Evolutionary conservation across 1,140 invertebrate genomes (phyloP), one percentile per base, ranked within the genome.

Genomic region (Aphelenchoides besseyi): DNA sequence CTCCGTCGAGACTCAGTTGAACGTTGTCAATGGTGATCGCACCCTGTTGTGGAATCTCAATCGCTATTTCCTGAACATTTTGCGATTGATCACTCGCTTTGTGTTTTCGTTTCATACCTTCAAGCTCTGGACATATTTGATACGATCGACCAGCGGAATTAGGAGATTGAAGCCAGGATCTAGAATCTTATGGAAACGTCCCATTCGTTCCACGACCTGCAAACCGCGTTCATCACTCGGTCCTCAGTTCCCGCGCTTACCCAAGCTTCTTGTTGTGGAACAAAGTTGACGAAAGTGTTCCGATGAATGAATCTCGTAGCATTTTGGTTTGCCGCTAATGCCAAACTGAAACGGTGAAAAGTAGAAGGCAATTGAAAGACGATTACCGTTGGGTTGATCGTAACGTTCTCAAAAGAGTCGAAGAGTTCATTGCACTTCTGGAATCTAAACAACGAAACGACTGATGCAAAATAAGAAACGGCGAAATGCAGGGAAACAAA

Each of bases 241-340:
- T 16, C 12, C 12, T 12, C 12, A 48, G 12, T 48, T 48, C 12
- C 12, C 23, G 41, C 12, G 12, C 41, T 48, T 73, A 99, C 88
- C 97, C 97, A 99, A 62, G 96, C 94, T 91, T 98, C 95, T 89
- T 98, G 95, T 86, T 97, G 95, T 3, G 96, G 96, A 59, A 98
- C 96, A 89, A 99, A 98, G 89, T 97, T 90, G 53, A 98, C 88
- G 63, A 94, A 87, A 30, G 94, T 96, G 86, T 98, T 98, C 16
- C 41, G 29, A 23, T 48, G 41, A 12, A 48, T 12, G 23, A 48
- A 48, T 48, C 41, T 48, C 41, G 41, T 48, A 12, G 41, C 12
- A 48, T 48, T 48, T 5, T 33, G n/a, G n/a, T n/a, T n/a, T n/a
- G n/a, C n/a, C n/a, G n/a, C n/a, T n/a, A n/a, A n/a, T n/a, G n/a